Conservation (phyloP, 1,140 invertebrate genomes). For the Orchestia grillus region DNA sequence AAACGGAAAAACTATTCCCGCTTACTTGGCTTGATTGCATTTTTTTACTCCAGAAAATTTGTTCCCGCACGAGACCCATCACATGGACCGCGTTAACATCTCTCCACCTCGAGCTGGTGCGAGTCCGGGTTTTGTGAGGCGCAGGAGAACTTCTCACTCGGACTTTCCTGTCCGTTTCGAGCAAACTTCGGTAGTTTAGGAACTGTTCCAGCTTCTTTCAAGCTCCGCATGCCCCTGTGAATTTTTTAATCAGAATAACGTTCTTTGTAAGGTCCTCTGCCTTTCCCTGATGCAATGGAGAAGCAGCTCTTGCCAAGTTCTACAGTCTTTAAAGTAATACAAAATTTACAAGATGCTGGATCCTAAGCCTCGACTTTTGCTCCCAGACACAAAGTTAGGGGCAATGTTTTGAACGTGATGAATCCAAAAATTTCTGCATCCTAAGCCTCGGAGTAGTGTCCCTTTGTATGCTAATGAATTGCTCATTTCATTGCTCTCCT, state of each 20-base stretch:
- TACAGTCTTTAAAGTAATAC: neutral
- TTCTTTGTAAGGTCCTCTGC: neutral
- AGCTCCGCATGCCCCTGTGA: neutral
- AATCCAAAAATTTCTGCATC: neutral
- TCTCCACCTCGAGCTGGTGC: neutral
- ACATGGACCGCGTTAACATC: neutral
- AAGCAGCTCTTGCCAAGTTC: neutral
- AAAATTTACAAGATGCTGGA: neutral
- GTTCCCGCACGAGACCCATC: neutral
- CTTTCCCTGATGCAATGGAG: neutral
- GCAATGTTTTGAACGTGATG: neutral
- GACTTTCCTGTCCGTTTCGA: neutral
- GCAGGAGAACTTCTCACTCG: neutral
- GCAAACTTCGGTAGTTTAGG: neutral
- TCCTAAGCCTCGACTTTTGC: neutral
- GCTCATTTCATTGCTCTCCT: neutral
- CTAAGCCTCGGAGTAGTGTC: neutral
- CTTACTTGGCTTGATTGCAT: neutral
- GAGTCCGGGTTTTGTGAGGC: neutral
- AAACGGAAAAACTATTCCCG: neutral
- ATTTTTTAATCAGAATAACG: constrained; percentile 23
- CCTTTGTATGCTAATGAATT: neutral
- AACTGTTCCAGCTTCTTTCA: neutral
- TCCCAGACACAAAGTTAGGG: neutral
- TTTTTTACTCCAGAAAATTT: neutral